These are phyloP conservation scores for Zoanthus solanderi DNA, from an alignment of 92 coral and sea anemone species.

Conservation along the genomic window DNA sequence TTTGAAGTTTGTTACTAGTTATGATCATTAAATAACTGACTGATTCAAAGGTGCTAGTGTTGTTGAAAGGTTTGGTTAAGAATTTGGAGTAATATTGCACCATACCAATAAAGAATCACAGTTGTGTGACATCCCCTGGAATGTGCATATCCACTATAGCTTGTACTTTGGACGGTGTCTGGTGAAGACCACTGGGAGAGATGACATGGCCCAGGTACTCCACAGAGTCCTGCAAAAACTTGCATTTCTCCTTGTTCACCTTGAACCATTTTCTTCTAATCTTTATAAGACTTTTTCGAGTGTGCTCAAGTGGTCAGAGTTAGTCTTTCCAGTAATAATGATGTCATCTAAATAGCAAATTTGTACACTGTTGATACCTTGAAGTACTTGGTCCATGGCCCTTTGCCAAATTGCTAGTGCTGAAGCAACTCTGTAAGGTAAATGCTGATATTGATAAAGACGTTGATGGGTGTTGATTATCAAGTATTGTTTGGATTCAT, in stretches of 20 bases:
- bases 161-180: not conserved
- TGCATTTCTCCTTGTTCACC: not conserved
- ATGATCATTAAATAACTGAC: not conserved
- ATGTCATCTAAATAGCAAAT: conserved; percentile 64
- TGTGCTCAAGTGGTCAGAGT: not conserved
- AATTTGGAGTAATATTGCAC: not conserved
- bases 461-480: conserved; percentile 66
- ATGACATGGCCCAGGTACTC: too few relatives aligned
- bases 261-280: conserved; percentile 1
- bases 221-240: too few relatives aligned
- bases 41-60: not conserved
- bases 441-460: conserved; percentile 56
- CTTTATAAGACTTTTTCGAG: conserved; percentile 30
- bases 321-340: conserved; percentile 21
- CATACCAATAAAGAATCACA: not conserved
- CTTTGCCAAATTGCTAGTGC: conserved; percentile 73
- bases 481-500: conserved; percentile 36
- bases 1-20: not conserved
- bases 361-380: conserved; percentile 57
- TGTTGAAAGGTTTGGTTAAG: not conserved
- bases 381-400: conserved; percentile 69
- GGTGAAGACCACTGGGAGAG: not conserved
- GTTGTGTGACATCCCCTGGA: not conserved
- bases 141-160: not conserved
- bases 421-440: conserved; percentile 70